Evolutionary conservation across 2,888 invertebrate species (phyloP).

Genomic region (Pristionchus maxplancki): DNA sequence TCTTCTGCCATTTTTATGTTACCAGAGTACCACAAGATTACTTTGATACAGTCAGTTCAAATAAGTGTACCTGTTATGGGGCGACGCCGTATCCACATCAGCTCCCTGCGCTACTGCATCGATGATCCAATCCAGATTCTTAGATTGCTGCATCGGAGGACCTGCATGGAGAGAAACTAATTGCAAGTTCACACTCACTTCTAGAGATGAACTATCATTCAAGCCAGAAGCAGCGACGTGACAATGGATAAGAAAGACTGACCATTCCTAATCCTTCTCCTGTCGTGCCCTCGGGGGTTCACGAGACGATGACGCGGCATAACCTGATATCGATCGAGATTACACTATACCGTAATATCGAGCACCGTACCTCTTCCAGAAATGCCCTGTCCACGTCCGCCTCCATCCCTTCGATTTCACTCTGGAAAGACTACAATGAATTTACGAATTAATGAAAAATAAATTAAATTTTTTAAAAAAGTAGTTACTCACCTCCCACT

Average conservation of each 20-base stretch:
- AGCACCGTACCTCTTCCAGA: constrained; percentile 54
- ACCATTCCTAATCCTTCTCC: background rate
- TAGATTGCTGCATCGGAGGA: constrained; percentile 24
- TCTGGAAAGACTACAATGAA: background rate
- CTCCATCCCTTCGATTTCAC: background rate
- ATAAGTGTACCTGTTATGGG: constrained; percentile 59
- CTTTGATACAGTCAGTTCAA: too few relatives aligned
- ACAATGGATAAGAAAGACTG: background rate
- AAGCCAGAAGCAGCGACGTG: background rate
- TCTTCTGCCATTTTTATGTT: constrained; percentile 37
- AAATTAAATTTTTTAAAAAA: background rate
- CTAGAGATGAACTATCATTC: too few relatives aligned
- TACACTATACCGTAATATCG: background rate
- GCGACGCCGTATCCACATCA: constrained; percentile 64
- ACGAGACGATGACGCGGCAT: background rate
- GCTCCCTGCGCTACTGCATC: constrained; percentile 70
- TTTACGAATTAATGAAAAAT: background rate
- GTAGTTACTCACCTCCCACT: background rate
- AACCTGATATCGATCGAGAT: background rate
- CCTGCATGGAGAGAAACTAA: constrained; percentile 21
- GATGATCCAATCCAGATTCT: constrained; percentile 72
- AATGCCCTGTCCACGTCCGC: constrained; percentile 59
- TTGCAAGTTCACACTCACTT: background rate
- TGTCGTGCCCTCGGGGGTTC: background rate
- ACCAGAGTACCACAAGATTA: background rate